Evolutionary conservation across 2,888 invertebrate species (phyloP), one percentile per base, ranked within the genome.

Genomic region (Plutella xylostella): DNA sequence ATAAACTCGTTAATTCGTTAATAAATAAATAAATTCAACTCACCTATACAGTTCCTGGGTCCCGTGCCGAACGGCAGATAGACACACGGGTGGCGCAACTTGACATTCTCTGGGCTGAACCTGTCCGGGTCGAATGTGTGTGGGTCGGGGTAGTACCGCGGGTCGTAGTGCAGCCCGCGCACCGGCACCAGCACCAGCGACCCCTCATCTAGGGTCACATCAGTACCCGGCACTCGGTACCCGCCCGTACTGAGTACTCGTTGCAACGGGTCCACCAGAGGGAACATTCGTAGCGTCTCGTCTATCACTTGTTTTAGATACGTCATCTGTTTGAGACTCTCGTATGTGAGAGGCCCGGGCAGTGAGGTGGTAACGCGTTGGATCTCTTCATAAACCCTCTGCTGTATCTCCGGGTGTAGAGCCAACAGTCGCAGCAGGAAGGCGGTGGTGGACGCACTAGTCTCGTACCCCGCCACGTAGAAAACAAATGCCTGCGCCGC

Each of bases 401-500:
- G 45, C 44, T 52, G 51, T 21, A 48, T 45, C 3, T 41, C 46
- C 7, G 47, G 48, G 28, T 50, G 42, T 19, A 42, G 28, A 1
- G 51, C 62, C 1, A 67, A 54, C 38, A 55, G 49, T 43, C 59
- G 61, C 5, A 57, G 46, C 9, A 55, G 48, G 38, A 59, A 63
- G 43, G 55, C 55, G 33, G 62, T 51, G 11, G 61, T 53, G 11
- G 59, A 55, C 6, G 65, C 61, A 2, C 62, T 63, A 6, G 65
- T 61, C 47, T 64, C 65, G 42, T 60, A 65, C 2, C 66, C 66
- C 18, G 60, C 66, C 3, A 50, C 52, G 35, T 54, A 54, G 41
- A 54, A 54, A 14, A 54, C 40, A 30, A 54, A 54, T 1, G 49
- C 53, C 31, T 52, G 52, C 30, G 52, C 52, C 15, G 52, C 51